Evolutionary conservation across 1,140 invertebrate species (phyloP), one percentile per base, ranked within the genome.

Genomic region (Samia ricini): DNA sequence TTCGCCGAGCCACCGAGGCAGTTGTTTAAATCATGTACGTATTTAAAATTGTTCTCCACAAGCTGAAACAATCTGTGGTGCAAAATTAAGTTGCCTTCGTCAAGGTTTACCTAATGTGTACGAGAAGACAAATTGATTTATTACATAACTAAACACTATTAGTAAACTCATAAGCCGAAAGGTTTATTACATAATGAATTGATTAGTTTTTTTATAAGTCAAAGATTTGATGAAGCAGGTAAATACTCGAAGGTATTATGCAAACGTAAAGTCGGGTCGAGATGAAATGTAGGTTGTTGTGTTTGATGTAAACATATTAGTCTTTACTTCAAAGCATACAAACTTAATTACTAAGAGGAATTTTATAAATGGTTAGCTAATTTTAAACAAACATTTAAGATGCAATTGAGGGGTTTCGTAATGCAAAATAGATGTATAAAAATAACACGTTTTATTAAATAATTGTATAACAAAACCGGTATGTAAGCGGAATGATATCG

Each of bases 401-500:
- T 24, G 21, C 52, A 55, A 57, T 57, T 57, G 56, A 20, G 33
- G 10, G n/a, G 12, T 57, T 57, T 19, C 18, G 63, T 66, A 70
- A 67, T 63, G 26, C 29, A 24, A 50, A 56, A n/a, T n/a, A n/a
- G n/a, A n/a, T n/a, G n/a, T n/a, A n/a, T n/a, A 64, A 69, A 69
- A 66, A 63, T 63, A 51, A 54, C 7, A 57, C 51, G 61, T 59
- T 60, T 50, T 24, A 67, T 67, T 67, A 61, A 56, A 67, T 67
- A 78, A 83, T 84, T 84, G 80, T 83, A 79, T 81, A 83, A 83
- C 70, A 69, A 54, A 77, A 79, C 79, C 76, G 72, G 79, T 80
- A n/a, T n/a, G n/a, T n/a, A 71, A 69, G 68, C 65, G 66, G 71
- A 82, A 82, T 77, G 69, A 74, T 85, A 86, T 86, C 81, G 79